Conservation (phyloP, 2,888 invertebrate species). For the Drosophila infuscata region DNA sequence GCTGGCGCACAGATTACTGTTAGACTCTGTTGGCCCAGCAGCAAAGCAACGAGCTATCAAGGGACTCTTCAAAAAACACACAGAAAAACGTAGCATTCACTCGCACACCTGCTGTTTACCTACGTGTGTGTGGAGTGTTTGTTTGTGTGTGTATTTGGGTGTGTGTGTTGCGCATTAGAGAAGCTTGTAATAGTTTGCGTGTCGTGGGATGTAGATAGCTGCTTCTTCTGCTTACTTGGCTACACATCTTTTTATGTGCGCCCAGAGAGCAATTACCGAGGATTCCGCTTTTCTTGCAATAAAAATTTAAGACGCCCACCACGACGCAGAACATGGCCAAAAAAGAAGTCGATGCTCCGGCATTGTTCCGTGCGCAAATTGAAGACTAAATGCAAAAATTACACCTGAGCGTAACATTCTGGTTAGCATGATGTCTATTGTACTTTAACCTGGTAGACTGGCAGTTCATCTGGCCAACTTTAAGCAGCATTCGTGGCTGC, state of each 20-base stretch:
- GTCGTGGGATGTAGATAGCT: slow-evolving; percentile 20
- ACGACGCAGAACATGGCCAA: slow-evolving; percentile 11
- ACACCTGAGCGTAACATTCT: slow-evolving; percentile 66
- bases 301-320: slow-evolving; percentile 72
- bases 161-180: slow-evolving; percentile 39
- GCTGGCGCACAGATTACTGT: slow-evolving; percentile 59
- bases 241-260: slow-evolving; percentile 75
- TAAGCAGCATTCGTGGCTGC: slow-evolving; percentile 48
- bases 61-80: slow-evolving; percentile 65
- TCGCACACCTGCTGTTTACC: slow-evolving; percentile 40
- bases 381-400: slow-evolving; percentile 74
- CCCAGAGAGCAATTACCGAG: slow-evolving; percentile 74
- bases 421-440: slow-evolving; percentile 34
- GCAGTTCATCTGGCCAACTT: slow-evolving; percentile 17
- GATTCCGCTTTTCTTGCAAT: slow-evolving; percentile 76
- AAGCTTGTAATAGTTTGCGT: slow-evolving; percentile 61
- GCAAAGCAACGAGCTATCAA: slow-evolving; percentile 61
- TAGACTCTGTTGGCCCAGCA: slow-evolving; percentile 22
- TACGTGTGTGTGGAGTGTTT: slow-evolving; percentile 6
- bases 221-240: slow-evolving; percentile 69
- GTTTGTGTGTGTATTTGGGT: slow-evolving; percentile 3
- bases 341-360: slow-evolving; percentile 9
- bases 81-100: slow-evolving; percentile 14
- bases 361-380: slow-evolving; percentile 56
- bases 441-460: slow-evolving; percentile 24